Conservation (phyloP, 2,113 vertebrate species). For the Felis chaus region DNA sequence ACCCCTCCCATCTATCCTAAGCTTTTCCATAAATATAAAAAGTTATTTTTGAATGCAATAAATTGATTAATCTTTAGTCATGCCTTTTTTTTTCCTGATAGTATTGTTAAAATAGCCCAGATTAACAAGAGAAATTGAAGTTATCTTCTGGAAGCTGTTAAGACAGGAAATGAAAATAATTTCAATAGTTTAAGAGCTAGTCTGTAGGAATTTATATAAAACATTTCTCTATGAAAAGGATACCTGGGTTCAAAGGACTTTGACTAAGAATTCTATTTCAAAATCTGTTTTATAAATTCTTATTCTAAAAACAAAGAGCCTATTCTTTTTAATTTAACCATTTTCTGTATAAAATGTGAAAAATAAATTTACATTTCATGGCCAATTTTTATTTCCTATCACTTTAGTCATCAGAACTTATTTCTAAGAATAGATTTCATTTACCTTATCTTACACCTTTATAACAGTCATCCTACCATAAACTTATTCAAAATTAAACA, state of each 20-base stretch:
- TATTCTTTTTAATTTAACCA: not conserved
- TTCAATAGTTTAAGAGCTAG: not conserved
- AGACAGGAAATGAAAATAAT: conserved; percentile 24
- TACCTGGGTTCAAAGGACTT: not conserved
- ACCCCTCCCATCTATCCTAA: not conserved
- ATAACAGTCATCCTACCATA: not conserved
- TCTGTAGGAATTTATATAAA: not conserved
- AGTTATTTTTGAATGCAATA: not conserved
- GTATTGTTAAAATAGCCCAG: conserved; percentile 14
- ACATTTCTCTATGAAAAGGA: not conserved
- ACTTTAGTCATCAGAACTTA: not conserved
- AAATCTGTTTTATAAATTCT: conserved; percentile 11
- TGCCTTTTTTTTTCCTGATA: not conserved
- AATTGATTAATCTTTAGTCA: conserved; percentile 14
- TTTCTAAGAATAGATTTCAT: not conserved
- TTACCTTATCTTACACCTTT: not conserved
- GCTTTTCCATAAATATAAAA: conserved; percentile 24
- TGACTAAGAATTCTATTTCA: not conserved
- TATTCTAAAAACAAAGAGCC: not conserved
- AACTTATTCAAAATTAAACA: conserved; percentile 36
- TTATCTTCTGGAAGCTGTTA: conserved; percentile 28
- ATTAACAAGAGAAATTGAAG: not conserved
- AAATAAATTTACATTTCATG: not conserved
- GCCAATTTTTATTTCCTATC: not conserved
- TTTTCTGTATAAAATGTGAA: not conserved